Conservation (phyloP, 2,113 vertebrate species). For the Podarcis raffonei region DNA sequence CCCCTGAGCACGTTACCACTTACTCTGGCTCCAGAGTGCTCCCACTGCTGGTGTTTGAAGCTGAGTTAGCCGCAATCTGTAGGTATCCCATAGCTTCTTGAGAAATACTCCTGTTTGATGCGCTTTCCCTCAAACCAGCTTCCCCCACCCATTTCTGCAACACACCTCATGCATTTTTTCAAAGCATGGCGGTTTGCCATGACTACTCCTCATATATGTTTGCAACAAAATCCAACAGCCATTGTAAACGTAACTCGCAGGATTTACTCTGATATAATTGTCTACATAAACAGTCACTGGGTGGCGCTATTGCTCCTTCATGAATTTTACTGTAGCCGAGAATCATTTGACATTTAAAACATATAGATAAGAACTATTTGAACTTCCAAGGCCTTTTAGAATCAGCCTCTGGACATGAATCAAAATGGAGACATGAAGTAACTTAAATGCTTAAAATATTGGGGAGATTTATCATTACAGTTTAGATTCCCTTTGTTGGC, state of each 20-base stretch:
- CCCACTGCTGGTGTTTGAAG: too few species aligned
- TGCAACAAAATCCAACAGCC: background rate
- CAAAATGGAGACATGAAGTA: slow-evolving; percentile 1
- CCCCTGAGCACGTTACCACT: too few species aligned
- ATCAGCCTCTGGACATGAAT: background rate
- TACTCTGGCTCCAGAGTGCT: too few species aligned
- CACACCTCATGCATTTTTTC: background rate
- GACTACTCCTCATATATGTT: background rate
- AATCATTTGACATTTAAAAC: background rate
- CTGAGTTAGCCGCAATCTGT: too few species aligned
- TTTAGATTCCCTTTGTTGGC: background rate
- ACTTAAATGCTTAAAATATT: slow-evolving; percentile 42
- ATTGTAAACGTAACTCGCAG: background rate
- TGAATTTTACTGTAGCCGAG: background rate
- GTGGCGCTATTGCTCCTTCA: slow-evolving; percentile 55
- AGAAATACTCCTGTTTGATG: too few species aligned
- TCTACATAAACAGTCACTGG: accelerated
- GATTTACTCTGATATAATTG: background rate
- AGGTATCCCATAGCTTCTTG: too few species aligned
- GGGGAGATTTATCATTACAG: slow-evolving; percentile 48
- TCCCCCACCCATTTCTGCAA: too few species aligned
- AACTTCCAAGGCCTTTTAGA: slow-evolving; percentile 8
- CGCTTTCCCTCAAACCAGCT: too few species aligned
- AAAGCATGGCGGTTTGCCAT: background rate
- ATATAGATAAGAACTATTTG: background rate